A percentile compares a stretch with the other conserved stretches of the same genome.
These are phyloP conservation scores for Xiphophorus hellerii DNA, from an alignment of 2,113 vertebrate species.

Conservation along the genomic window DNA sequence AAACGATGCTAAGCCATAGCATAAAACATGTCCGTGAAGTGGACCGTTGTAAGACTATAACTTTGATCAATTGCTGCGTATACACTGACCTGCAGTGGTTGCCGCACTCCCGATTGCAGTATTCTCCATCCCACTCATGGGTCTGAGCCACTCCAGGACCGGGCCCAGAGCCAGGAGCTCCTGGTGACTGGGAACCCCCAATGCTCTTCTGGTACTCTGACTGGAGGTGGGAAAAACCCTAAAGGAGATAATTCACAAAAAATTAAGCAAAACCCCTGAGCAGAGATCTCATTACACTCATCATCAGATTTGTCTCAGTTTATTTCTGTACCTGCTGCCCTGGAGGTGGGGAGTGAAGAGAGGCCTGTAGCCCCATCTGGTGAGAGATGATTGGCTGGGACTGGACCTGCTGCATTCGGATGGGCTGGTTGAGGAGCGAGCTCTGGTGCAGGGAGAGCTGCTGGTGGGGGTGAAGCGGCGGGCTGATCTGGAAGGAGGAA, in stretches of 20 bases:
- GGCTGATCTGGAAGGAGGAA: conserved; percentile 95
- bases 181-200: conserved; percentile 91
- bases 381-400: conserved; percentile 94
- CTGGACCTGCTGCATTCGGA: conserved; percentile 96
- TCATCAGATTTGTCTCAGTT: conserved; percentile 22
- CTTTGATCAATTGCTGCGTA: not conserved
- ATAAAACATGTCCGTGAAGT: not conserved
- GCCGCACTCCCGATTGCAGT: conserved; percentile 94
- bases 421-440: conserved; percentile 92
- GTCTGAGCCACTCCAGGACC: conserved; percentile 84
- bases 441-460: conserved; percentile 95
- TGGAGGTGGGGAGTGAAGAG: conserved; percentile 92
- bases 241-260: conserved; percentile 5
- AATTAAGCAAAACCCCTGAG: not conserved
- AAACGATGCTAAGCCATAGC: not conserved
- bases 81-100: conserved; percentile 92
- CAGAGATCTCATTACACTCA: not conserved
- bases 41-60: conserved; percentile 3
- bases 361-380: conserved; percentile 96
- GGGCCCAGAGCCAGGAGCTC: conserved; percentile 78
- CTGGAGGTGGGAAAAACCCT: conserved; percentile 95
- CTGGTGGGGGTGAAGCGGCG: conserved; percentile 90
- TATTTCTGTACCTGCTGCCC: conserved; percentile 90
- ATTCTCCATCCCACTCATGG: conserved; percentile 94
- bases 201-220: conserved; percentile 93